These are phyloP conservation scores for Heterochromis multidens DNA, from an alignment of 2,113 vertebrate genomes.

Conservation along the genomic window DNA sequence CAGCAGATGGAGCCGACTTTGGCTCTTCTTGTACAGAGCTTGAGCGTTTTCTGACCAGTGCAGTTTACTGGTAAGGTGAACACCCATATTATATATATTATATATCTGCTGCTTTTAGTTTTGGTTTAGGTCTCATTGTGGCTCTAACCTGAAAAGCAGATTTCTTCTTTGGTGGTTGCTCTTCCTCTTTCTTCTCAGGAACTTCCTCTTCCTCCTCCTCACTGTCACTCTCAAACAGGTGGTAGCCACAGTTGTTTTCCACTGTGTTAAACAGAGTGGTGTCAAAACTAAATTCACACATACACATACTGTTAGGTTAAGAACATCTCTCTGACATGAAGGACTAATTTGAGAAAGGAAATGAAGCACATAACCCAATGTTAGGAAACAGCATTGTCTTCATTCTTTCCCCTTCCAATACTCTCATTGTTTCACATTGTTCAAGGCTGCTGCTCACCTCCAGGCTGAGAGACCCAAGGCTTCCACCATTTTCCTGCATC, in stretches of 20 bases:
- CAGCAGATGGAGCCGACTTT: too few relatives aligned
- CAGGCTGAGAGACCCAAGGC: constrained; percentile 66
- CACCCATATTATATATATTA: too few relatives aligned
- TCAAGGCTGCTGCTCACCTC: constrained; percentile 36
- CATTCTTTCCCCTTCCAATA: neutral
- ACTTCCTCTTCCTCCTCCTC: constrained; percentile 73
- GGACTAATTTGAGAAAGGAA: neutral
- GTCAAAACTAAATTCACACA: neutral
- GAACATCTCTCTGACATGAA: neutral
- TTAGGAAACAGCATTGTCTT: neutral
- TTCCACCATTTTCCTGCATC: constrained; percentile 70
- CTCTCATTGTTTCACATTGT: neutral
- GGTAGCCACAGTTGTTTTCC: constrained; percentile 64
- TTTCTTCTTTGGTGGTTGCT: constrained; percentile 63
- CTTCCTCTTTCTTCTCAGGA: constrained; percentile 57
- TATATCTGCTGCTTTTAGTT: rapidly evolving
- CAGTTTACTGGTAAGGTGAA: too few relatives aligned
- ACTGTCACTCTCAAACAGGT: constrained; percentile 74
- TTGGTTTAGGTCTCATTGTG: neutral
- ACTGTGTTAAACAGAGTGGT: constrained; percentile 42
- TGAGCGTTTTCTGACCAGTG: too few relatives aligned
- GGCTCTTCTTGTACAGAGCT: too few relatives aligned
- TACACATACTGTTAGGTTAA: neutral
- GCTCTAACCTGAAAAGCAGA: constrained; percentile 75
- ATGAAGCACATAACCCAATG: neutral